A percentile compares a stretch with the other conserved stretches of the same genome.
These are phyloP conservation scores for Eumaeus atala DNA, from an alignment of 1,140 invertebrate species.

Conservation along the genomic window DNA sequence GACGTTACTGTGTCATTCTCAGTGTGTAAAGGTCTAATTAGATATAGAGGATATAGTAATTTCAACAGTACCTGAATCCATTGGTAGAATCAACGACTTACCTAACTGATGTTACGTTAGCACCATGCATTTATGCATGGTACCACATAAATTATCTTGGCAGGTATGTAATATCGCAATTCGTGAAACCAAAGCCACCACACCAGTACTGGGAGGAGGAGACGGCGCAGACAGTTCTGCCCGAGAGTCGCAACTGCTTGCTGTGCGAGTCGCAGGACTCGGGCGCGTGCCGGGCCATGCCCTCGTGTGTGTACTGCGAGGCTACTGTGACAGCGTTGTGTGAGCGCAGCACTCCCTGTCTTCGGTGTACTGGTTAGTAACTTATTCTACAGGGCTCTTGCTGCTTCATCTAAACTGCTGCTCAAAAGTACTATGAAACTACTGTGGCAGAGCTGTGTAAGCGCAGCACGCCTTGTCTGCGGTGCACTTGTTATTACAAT, in stretches of 20 bases:
- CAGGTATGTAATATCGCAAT: slow-evolving; percentile 60
- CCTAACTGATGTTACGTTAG: too few relatives aligned
- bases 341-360: slow-evolving; percentile 53
- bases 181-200: slow-evolving; percentile 57
- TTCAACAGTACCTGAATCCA: too few relatives aligned
- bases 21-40: too few relatives aligned
- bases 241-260: slow-evolving; percentile 63
- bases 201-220: slow-evolving; percentile 67
- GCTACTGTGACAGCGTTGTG: slow-evolving; percentile 59
- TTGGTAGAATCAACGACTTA: too few relatives aligned
- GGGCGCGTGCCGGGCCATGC: slow-evolving; percentile 58
- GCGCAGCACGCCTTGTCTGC: slow-evolving; percentile 50
- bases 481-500: slow-evolving; percentile 58
- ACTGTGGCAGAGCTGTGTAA: slow-evolving; percentile 60
- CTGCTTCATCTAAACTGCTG: too few relatives aligned
- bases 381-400: too few relatives aligned
- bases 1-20: not conserved
- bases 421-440: slow-evolving; percentile 43
- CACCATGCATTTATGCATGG: not conserved
- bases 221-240: slow-evolving; percentile 47
- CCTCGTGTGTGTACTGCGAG: slow-evolving; percentile 63
- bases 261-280: slow-evolving; percentile 59
- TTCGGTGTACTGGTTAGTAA: slow-evolving; percentile 49
- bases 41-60: too few relatives aligned
- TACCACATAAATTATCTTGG: not conserved